Evolutionary conservation across 2,113 vertebrate species (phyloP), one percentile per base, ranked within the genome.

Genomic region (Urocolius indicus): DNA sequence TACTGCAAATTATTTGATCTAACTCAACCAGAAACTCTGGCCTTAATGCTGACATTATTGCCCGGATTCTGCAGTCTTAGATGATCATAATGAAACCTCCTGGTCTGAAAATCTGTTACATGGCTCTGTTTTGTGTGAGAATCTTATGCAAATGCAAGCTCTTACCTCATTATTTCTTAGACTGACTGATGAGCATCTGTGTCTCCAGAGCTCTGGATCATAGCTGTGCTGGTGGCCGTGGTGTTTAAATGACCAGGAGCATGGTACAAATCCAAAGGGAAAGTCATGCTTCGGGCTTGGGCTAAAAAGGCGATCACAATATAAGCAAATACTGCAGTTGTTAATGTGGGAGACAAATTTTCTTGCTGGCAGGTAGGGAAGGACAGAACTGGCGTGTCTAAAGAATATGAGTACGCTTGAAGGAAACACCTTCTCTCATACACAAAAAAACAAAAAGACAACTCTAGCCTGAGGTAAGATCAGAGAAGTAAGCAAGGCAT

Each of bases 61-160:
- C 41, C 34, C 85, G 46, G 51, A 66, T 85, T 93, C 71, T 79
- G 62, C 45, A 58, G 45, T 9, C 62, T 92, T 48, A 87, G 48
- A 41, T 84, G 10, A 43, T 36, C 16, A 20, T 41, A 91, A 82
- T 62, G 54, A 73, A 89, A 72, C 27, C 29, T 87, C 10, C 27
- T 55, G 32, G 22, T 76, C 69, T 93, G 71, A 67, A 76, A 94
- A 69, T 63, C 22, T 52, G 9, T 85, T 72, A 63, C 21, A 52
- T 2, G 3, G 32, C 34, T 29, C 32, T 59, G 18, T n/a, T 62
- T 38, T 3, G 7, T 54, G 9, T 73, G 26, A 76, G 36, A 52
- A 38, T 55, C 0, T 0, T 29, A 58, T 0, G 11, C 5, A 24
- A 19, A 54, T 34, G 20, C n/a, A 71, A 90, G 30, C 5, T 5